These are phyloP conservation scores for Nemurella pictetii DNA, from an alignment of 2,888 invertebrate genomes.

Conservation along the genomic window DNA sequence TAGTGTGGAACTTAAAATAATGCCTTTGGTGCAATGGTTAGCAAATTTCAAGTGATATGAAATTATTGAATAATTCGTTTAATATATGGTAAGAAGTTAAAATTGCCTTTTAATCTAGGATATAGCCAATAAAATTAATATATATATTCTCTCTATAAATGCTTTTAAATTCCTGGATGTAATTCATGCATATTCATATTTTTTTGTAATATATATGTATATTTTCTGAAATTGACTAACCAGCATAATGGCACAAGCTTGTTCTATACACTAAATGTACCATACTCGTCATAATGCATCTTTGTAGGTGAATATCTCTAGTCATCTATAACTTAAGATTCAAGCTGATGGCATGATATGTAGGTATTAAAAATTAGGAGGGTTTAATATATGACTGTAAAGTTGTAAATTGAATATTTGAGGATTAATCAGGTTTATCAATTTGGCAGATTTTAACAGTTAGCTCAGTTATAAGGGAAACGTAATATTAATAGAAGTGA, in stretches of 20 bases:
- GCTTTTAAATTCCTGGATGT: background rate
- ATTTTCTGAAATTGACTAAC: too few species aligned
- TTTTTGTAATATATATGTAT: background rate
- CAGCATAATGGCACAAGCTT: too few species aligned
- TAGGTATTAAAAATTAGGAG: background rate
- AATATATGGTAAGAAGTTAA: background rate
- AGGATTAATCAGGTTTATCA: background rate
- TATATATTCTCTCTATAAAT: background rate
- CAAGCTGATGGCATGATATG: background rate
- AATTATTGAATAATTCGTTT: background rate
- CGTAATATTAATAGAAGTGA: too few species aligned
- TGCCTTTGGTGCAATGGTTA: slow-evolving; percentile 11
- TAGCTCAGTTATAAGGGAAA: too few species aligned
- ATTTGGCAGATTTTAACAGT: background rate
- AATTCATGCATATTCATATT: background rate
- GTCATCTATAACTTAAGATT: too few species aligned
- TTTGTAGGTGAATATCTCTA: too few species aligned
- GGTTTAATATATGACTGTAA: background rate
- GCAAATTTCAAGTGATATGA: background rate
- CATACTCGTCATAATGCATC: too few species aligned
- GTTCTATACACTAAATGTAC: too few species aligned
- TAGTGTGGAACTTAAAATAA: background rate
- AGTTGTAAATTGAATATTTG: background rate
- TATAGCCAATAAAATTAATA: background rate
- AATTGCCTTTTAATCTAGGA: background rate